Percentiles rank a stretch among this genome's conserved stretches.
phyloP scores from a whole-genome alignment of 2,888 invertebrate genomes.

The Melolontha melolontha region DNA sequence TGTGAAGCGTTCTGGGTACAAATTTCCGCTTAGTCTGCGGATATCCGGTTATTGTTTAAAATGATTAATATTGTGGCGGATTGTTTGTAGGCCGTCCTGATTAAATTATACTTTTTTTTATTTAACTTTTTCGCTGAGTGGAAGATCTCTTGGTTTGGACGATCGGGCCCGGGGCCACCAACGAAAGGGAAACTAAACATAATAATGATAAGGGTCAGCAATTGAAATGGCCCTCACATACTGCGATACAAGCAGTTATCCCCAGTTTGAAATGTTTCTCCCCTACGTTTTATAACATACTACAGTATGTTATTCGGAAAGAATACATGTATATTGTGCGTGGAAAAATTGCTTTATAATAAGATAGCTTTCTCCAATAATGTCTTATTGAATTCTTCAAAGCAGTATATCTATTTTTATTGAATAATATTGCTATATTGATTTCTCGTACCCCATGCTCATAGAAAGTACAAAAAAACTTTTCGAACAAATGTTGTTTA shows the following conservation, averaged over 20 bases:
- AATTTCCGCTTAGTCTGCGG: constrained; percentile 17
- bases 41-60: constrained; percentile 26
- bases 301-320: neutral
- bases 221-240: constrained; percentile 59
- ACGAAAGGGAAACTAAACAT: constrained; percentile 55
- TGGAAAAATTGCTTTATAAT: constrained; percentile 40
- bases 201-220: constrained; percentile 61
- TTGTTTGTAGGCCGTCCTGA: constrained; percentile 16
- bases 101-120: constrained; percentile 28
- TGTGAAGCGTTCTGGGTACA: neutral
- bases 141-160: constrained; percentile 31
- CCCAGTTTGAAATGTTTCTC: constrained; percentile 40
- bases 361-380: constrained; percentile 29
- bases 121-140: constrained; percentile 35
- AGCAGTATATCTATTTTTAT: neutral
- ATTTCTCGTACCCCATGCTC: neutral
- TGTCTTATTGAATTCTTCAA: constrained; percentile 17
- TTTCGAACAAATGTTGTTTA: too few species aligned
- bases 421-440: constrained; percentile 3
- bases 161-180: constrained; percentile 42
- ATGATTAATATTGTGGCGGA: constrained; percentile 19
- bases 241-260: constrained; percentile 53
- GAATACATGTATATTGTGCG: constrained; percentile 7
- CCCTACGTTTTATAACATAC: constrained; percentile 30
- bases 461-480: too few species aligned